Percentiles rank a stretch among this genome's conserved stretches.
These are phyloP conservation scores for Coremacera marginata DNA, from an alignment of 2,888 invertebrate genomes.

Conservation along the genomic window DNA sequence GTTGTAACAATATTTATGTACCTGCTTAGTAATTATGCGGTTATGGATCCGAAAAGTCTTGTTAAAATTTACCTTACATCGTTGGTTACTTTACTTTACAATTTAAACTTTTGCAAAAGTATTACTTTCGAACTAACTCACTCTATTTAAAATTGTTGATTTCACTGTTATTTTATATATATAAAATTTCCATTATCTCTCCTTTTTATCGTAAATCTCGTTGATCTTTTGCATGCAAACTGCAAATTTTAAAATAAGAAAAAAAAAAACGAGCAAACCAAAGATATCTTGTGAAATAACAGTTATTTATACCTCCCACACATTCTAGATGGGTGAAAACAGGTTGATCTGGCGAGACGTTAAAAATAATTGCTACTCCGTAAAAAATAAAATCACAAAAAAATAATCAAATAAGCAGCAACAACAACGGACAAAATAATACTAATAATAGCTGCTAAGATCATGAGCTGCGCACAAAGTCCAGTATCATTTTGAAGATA, in stretches of 20 bases:
- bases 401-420: conserved; percentile 15
- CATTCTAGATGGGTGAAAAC: conserved; percentile 1
- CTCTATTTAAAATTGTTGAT: too few relatives aligned
- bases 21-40: too few relatives aligned
- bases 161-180: too few relatives aligned
- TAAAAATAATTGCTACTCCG: conserved; percentile 7
- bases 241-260: background rate
- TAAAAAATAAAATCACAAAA: conserved; percentile 7
- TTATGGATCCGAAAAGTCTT: too few relatives aligned
- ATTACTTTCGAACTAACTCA: too few relatives aligned
- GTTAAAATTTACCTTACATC: too few relatives aligned
- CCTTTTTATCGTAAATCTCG: background rate
- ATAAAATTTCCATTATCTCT: too few relatives aligned
- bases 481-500: background rate
- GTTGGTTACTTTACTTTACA: too few relatives aligned
- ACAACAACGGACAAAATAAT: background rate
- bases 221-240: background rate
- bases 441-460: conserved; percentile 7
- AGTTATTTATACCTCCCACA: background rate
- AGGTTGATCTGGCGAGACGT: conserved; percentile 25
- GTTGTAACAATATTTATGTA: too few relatives aligned
- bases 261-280: background rate
- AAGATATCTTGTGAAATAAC: background rate
- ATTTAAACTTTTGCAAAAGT: too few relatives aligned
- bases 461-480: background rate